Base-by-base conservation (phyloP, 37 sponge, comb jelly and placozoan species). In the Ianthella basta region DNA sequence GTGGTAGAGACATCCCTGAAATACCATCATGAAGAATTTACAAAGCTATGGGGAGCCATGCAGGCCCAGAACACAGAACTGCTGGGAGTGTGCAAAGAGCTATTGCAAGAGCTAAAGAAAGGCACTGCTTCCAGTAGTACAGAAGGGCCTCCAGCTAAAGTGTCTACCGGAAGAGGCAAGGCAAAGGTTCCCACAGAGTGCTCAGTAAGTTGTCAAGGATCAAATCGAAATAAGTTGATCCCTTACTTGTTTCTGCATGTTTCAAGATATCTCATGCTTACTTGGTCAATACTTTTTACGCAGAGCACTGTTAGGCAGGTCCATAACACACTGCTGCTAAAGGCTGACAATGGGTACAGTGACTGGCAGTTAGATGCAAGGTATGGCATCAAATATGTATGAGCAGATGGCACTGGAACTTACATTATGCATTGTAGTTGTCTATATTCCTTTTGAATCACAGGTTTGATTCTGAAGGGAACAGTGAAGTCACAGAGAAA, bases 221-320 rank as follows among this genome's bases (percentile, higher is more conserved):
- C 23, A 27, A 19, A 66, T 66, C 25, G 25, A 66, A 14, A 24
- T 25, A 15, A 66, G 15, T 24, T 23, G 14, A 24, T 15, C 29
- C 15, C 23, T 24, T 27, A 24, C 13, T 66, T 13, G 39, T 40
- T 72, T 15, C 13, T 72, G 20, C 37, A 4, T 13, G 13, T 34
- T 37, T 10, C 37, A n/a, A n/a, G n/a, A n/a, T n/a, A n/a, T n/a
- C n/a, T 15, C 59, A 20, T 18, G 18, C 59, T 57, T 57, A 57
- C 20, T 72, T 30, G 13, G 8, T 30, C 8, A 37, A 37, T 72
- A 33, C 40, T 66, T 20, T 72, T 37, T 72, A 8, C 39, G 14
- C 19, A 72, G 73, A 72, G 41, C 37, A 19, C 73, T 72, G 73
- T 72, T 37, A 72, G 73, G 41, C 73, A 72, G 30, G 73, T 72